Evolutionary conservation across 2,888 invertebrate genomes (phyloP), one percentile per base, ranked within the genome.

Genomic region (Hedya salicella): DNA sequence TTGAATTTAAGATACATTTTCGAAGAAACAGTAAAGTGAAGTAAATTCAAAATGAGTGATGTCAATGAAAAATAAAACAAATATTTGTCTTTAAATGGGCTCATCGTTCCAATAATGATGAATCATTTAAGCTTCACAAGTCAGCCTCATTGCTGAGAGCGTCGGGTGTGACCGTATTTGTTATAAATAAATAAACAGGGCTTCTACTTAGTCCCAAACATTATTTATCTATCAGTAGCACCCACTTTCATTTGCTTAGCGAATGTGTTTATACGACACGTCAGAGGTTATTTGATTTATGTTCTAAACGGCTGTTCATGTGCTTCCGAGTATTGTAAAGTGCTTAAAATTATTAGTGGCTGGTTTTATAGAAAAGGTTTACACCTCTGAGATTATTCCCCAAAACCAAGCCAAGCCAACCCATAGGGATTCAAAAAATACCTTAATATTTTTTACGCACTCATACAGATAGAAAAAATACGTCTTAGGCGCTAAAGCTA

Each of bases 141-240:
- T 54, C 25, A 25, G 9, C 5, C 25, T 19, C 11, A 44, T 30
- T n/a, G 42, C 53, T 40, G 6, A 39, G 40, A 54, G 21, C 14
- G 17, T n/a, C 53, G 54, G 70, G 71, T 70, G 67, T 62, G 62
- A 72, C 73, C 71, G 73, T 73, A 77, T 78, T n/a, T 74, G 50
- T 14, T 65, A 30, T 50, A 32, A 56, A 68, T 61, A 68, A 54
- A 65, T 46, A 44, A 39, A 48, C 21, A 16, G 32, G 48, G n/a
- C 39, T 59, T 62, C n/a, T 56, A 56, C 56, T 44, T 44, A 44
- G 56, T 73, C 19, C 44, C 48, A 13, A 59, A 48, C 11, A 46
- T 21, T 56, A 78, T 82, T 79, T 77, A 79, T 81, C 78, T 85
- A 82, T 86, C 80, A 77, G 75, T 78, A 78, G 73, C 71, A 73